These are phyloP conservation scores for Pristionchus arcanus DNA, from an alignment of 2,888 invertebrate species.

Conservation along the genomic window DNA sequence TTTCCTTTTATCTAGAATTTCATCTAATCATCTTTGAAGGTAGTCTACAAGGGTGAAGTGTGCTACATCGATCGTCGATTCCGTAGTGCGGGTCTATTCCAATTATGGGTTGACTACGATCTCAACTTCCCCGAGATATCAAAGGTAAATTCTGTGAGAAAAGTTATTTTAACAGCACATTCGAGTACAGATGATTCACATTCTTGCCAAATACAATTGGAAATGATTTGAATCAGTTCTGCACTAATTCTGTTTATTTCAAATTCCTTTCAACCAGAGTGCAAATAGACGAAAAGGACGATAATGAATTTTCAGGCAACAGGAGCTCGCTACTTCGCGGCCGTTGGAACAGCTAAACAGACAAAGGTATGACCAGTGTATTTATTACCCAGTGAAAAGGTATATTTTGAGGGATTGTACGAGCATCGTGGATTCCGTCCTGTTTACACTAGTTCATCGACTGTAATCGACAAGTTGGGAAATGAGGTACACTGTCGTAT, in stretches of 20 bases:
- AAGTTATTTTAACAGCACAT: too few species aligned
- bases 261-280: too few species aligned
- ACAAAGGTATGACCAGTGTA: too few species aligned
- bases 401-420: not conserved
- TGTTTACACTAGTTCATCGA: not conserved
- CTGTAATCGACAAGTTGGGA: not conserved
- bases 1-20: too few species aligned
- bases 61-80: not conserved
- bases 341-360: not conserved
- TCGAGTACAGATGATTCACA: too few species aligned
- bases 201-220: too few species aligned
- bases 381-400: too few species aligned
- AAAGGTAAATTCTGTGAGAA: not conserved
- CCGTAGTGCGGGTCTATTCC: not conserved
- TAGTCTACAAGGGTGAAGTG: not conserved
- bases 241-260: not conserved
- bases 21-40: not conserved
- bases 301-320: not conserved
- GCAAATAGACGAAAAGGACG: too few species aligned
- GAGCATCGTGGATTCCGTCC: not conserved
- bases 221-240: too few species aligned
- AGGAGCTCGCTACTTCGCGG: conserved; percentile 13
- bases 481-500: not conserved
- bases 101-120: not conserved
- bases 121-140: not conserved